Evolutionary conservation across 2,888 invertebrate genomes (phyloP), one percentile per base, ranked within the genome.

Genomic region (Morpho helenor): DNA sequence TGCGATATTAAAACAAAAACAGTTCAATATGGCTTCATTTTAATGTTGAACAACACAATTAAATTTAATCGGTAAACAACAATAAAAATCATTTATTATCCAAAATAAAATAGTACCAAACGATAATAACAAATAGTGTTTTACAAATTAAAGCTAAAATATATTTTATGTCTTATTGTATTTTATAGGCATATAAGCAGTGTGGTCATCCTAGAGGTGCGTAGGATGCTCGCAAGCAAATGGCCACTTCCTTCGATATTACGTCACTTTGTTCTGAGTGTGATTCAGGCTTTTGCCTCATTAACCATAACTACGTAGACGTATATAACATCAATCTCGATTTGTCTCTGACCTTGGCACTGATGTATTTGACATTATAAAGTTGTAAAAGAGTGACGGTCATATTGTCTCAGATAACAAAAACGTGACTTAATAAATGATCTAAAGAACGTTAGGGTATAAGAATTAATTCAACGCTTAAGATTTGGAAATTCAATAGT

Each of bases 221-320:
- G 88, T 87, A 80, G 88, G 87, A 68, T 68, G 81, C 62, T 70
- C 75, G 72, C 76, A 72, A 72, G 65, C 79, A 87, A 87, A 81
- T 86, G 82, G 80, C 74, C 70, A 82, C 84, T 89, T 90, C 89
- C 89, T 87, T 72, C 73, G 65, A 76, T 60, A 52, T 87, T 84
- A 80, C 89, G 82, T 87, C 89, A 89, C 76, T 67, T 61, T 74
- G 66, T 73, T 74, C 77, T 47, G 54, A 54, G 54, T 49, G 31
- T 86, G 87, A 88, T 78, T 87, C 86, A 87, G 76, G 70, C 76
- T 67, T 72, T 62, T 78, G 71, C 71, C 77, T 69, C 70, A 72
- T 74, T 76, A 79, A 72, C 75, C 74, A 73, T 68, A 67, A 72
- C 76, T 80, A 73, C 74, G 63, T 63, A 66, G 64, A 72, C 68